These are phyloP conservation scores for Lasioglossum malachurum DNA, from an alignment of 2,888 invertebrate genomes.

Conservation along the genomic window DNA sequence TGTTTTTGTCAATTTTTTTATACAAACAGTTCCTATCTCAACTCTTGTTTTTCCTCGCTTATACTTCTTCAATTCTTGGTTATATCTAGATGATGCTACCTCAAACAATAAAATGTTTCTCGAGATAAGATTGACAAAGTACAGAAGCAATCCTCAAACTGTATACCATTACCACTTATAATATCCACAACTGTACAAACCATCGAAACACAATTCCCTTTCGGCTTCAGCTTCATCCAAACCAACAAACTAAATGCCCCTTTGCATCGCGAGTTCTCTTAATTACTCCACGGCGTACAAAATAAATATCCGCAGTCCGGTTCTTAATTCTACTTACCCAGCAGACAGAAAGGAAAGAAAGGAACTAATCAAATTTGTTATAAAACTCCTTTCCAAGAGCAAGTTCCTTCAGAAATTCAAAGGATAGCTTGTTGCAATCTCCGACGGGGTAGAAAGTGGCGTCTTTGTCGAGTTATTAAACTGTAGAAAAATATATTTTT, in stretches of 20 bases:
- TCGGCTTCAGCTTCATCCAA: neutral
- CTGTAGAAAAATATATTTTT: constrained; percentile 18
- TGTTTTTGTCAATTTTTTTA: neutral
- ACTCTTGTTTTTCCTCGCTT: too few relatives aligned
- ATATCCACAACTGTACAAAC: neutral
- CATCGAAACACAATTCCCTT: neutral
- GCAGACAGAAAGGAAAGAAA: neutral
- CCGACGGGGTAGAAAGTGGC: neutral
- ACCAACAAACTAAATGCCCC: neutral
- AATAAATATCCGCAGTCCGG: neutral
- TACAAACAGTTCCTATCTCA: neutral
- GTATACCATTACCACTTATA: neutral
- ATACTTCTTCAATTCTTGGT: too few relatives aligned
- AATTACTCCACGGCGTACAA: neutral
- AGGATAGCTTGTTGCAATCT: neutral
- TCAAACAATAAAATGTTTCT: neutral
- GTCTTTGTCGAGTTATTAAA: constrained; percentile 26
- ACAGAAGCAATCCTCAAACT: neutral
- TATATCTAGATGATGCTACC: too few relatives aligned
- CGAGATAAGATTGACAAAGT: neutral
- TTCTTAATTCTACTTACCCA: neutral
- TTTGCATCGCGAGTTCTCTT: neutral
- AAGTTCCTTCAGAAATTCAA: neutral
- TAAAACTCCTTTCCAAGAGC: neutral
- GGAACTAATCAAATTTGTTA: neutral